Evolutionary conservation across 1,140 invertebrate genomes (phyloP), one percentile per base, ranked within the genome.

Genomic region (Drosophila ercepeae): DNA sequence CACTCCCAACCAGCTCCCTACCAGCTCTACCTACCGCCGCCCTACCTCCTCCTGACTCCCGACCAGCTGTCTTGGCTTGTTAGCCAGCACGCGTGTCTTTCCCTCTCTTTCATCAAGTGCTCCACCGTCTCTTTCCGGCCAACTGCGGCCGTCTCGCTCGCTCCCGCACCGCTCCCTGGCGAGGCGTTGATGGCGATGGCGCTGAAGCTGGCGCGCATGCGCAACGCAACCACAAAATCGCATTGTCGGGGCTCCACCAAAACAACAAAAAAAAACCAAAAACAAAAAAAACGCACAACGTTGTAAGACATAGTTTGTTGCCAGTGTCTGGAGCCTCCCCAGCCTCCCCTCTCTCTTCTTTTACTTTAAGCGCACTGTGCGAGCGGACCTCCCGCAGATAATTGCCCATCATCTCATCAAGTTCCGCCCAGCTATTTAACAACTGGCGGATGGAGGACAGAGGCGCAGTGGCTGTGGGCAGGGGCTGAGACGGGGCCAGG

Each of bases 171-270:
- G 8, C 21, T n/a, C n/a, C n/a, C n/a, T 34, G 55, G 90, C 91
- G 91, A 92, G 92, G 92, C 91, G 82, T 92, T 92, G 92, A 91
- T 91, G 92, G 92, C 91, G 91, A 90, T 91, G 89, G 90, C 89
- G 91, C 90, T 90, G 90, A 86, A 89, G 88, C 75, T 79, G 90
- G 91, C 89, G 86, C 90, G 90, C 88, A 78, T 92, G 90, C 70
- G 67, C 89, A 79, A 76, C 75, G 57, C 69, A 75, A 58, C 58
- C 53, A 73, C 76, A 84, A 82, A 81, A 82, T 82, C 70, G 64
- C 82, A 81, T 81, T 67, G 75, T 61, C 57, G 42, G 21, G 13
- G 13, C 50, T 21, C 8, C 21, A n/a, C n/a, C n/a, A n/a, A n/a
- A n/a, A n/a, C 53, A 65, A 63, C 71, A 23, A 29, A 14, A 4